Percentiles rank a stretch among this genome's conserved stretches.
Evolutionary conservation across 2,797 vertebrate species (phyloP).

Genomic region (Heliangelus exortis): DNA sequence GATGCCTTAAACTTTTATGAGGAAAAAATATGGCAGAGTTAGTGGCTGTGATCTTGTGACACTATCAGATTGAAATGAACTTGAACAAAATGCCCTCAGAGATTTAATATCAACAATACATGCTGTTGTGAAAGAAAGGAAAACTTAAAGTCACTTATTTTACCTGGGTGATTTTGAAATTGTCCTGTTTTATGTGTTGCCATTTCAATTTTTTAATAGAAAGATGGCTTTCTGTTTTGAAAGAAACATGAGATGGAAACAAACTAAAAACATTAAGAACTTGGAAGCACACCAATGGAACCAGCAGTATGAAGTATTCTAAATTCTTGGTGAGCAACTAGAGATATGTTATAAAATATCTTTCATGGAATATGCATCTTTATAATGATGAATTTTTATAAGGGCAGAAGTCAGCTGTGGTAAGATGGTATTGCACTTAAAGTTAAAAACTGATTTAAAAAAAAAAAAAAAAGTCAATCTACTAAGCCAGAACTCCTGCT

Average conservation of each 20-base stretch:
- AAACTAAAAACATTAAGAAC: not conserved
- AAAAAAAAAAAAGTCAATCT: not conserved
- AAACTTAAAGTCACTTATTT: not conserved
- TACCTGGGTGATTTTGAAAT: not conserved
- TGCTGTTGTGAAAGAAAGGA: not conserved
- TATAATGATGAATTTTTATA: not conserved
- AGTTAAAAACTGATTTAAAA: not conserved
- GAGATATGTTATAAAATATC: not conserved
- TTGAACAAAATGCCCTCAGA: slow-evolving; percentile 34
- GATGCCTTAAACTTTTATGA: slow-evolving; percentile 32
- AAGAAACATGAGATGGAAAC: not conserved
- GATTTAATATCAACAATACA: not conserved
- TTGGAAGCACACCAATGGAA: not conserved
- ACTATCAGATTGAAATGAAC: slow-evolving; percentile 16
- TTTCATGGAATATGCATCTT: not conserved
- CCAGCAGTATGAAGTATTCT: not conserved
- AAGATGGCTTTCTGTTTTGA: not conserved
- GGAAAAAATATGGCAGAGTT: slow-evolving; percentile 5
- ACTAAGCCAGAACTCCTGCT: not conserved
- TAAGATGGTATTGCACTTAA: not conserved
- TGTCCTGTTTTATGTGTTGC: not conserved
- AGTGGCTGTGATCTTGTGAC: slow-evolving; percentile 23
- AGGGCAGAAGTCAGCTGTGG: not conserved
- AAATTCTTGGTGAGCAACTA: not conserved
- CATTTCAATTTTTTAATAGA: not conserved